phyloP scores from a whole-genome alignment of 1,140 invertebrate genomes.

The Adoxophyes honmai region DNA sequence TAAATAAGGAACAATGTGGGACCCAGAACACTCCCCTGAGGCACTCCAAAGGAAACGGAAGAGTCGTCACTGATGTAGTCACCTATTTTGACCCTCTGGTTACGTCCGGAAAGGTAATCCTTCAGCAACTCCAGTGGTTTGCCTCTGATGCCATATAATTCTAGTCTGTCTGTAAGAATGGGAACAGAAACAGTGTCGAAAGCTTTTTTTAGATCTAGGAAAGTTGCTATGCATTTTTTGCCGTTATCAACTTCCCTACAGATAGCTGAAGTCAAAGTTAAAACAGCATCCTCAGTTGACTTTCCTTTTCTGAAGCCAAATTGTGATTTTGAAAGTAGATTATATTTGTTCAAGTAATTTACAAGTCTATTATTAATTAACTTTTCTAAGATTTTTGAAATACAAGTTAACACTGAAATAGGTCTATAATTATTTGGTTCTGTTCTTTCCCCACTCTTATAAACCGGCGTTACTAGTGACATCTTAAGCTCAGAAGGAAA shows the following conservation, averaged over 20 bases:
- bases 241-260: slow-evolving; percentile 7
- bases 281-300: slow-evolving; percentile 20
- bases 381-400: slow-evolving; percentile 22
- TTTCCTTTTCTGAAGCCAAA: slow-evolving; percentile 20
- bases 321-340: slow-evolving; percentile 16
- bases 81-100: slow-evolving; percentile 21
- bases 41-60: slow-evolving; percentile 16
- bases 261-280: slow-evolving; percentile 8
- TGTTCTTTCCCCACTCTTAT: too few relatives aligned
- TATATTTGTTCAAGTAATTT: slow-evolving; percentile 17
- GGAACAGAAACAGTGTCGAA: neutral
- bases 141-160: neutral
- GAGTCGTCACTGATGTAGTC: slow-evolving; percentile 8
- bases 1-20: slow-evolving; percentile 19
- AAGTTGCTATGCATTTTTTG: neutral
- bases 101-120: slow-evolving; percentile 17
- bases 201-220: slow-evolving; percentile 1
- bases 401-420: slow-evolving; percentile 2
- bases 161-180: neutral
- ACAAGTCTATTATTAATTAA: slow-evolving; percentile 18
- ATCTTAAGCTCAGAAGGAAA: too few relatives aligned
- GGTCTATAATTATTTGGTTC: too few relatives aligned
- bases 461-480: too few relatives aligned
- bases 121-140: neutral
- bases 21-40: slow-evolving; percentile 23